phyloP scores from a whole-genome alignment of 2,888 invertebrate genomes.

The Teinopalpus imperialis region DNA sequence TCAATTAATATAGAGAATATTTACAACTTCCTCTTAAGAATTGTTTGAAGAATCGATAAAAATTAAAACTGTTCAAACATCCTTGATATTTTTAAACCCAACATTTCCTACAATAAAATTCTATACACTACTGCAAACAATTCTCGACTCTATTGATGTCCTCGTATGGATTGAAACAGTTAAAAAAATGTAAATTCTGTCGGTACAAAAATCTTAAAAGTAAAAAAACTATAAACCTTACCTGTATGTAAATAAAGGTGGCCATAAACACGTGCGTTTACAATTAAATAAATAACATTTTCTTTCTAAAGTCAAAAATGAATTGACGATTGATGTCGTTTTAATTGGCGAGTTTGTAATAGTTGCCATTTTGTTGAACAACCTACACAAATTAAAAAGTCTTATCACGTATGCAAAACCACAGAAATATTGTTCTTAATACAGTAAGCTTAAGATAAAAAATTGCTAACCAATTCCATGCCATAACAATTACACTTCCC shows the following conservation, averaged over 20 bases:
- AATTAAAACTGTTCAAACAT: slow-evolving; percentile 18
- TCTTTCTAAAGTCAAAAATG: slow-evolving; percentile 37
- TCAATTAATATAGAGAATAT: too few relatives aligned
- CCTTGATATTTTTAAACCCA: slow-evolving; percentile 19
- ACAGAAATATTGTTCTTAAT: slow-evolving; percentile 34
- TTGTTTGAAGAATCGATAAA: slow-evolving; percentile 18
- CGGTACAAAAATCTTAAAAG: not conserved
- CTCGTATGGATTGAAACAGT: too few relatives aligned
- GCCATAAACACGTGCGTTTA: slow-evolving; percentile 1
- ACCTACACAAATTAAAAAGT: slow-evolving; percentile 25
- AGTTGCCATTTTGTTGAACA: slow-evolving; percentile 33
- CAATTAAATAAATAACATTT: slow-evolving; percentile 8
- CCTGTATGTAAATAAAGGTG: slow-evolving; percentile 8
- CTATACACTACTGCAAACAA: too few relatives aligned
- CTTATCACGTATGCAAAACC: slow-evolving; percentile 16
- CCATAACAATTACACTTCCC: not conserved
- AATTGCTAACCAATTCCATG: not conserved
- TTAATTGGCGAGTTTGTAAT: slow-evolving; percentile 44
- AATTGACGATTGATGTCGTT: slow-evolving; percentile 40
- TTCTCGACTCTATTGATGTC: too few relatives aligned
- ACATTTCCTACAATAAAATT: slow-evolving; percentile 19
- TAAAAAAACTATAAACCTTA: slow-evolving; percentile 9
- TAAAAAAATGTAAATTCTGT: too few relatives aligned
- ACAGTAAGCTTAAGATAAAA: not conserved
- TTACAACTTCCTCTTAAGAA: slow-evolving; percentile 32